Evolutionary conservation across 2,888 invertebrate species (phyloP).

Genomic region (Coenonympha glycerion): DNA sequence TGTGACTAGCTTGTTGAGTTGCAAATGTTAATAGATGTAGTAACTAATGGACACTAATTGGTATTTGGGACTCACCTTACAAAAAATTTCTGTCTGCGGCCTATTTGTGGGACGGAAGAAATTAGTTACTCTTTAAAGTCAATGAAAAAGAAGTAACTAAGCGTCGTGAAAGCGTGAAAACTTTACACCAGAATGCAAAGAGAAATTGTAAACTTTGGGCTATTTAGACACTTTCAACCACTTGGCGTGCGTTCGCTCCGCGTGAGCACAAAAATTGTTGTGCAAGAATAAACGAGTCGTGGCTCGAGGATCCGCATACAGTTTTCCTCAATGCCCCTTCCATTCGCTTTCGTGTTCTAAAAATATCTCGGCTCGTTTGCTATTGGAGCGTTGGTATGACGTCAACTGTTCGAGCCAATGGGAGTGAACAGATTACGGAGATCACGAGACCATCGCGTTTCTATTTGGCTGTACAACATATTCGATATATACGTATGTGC

Average conservation of each 20-base stretch:
- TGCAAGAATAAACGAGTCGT: constrained; percentile 52
- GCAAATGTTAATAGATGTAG: background rate
- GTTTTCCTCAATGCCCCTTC: constrained; percentile 67
- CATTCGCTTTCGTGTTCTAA: constrained; percentile 55
- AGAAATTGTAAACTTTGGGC: constrained; percentile 5
- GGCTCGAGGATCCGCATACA: constrained; percentile 34
- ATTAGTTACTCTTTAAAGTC: constrained; percentile 34
- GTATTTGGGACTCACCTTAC: constrained; percentile 31
- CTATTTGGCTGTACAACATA: constrained; percentile 32
- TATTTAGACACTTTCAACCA: constrained; percentile 12
- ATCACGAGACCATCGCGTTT: constrained; percentile 58
- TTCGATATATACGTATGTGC: constrained; percentile 23
- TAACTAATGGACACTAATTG: background rate
- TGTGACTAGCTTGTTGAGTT: background rate
- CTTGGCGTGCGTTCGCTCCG: constrained; percentile 42
- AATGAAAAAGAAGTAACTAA: constrained; percentile 34
- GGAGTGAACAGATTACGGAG: constrained; percentile 30
- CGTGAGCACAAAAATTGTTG: constrained; percentile 57
- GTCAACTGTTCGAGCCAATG: constrained; percentile 57
- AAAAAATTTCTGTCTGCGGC: constrained; percentile 28
- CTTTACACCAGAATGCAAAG: background rate
- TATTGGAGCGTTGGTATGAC: constrained; percentile 59
- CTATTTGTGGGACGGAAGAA: constrained; percentile 22
- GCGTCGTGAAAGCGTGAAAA: constrained; percentile 12
- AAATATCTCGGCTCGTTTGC: constrained; percentile 48